Evolutionary conservation across 2,797 vertebrate species (phyloP), one percentile per base, ranked within the genome.

Genomic region (Schizothorax lantsangensis): DNA sequence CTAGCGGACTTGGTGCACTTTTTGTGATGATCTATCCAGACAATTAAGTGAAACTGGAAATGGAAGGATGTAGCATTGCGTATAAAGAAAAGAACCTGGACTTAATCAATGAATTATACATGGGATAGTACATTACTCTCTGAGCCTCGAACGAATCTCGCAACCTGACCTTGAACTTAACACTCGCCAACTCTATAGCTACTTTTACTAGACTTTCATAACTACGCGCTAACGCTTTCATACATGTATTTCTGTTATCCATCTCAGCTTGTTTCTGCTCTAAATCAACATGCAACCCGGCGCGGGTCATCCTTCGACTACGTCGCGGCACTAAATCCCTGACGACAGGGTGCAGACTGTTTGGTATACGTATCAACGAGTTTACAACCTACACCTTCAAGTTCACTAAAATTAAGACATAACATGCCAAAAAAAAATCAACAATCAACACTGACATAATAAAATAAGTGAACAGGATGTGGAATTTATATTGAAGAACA

Each of bases 381-480:
- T 57, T 82, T 81, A 84, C 83, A 85, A 86, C 84, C 86, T 86
- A 88, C 84, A 88, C 84, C 78, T 91, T 91, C 88, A 91, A 91
- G 87, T 88, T 86, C 83, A 86, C 85, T 84, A 90, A 85, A 87
- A 89, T 87, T 80, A 90, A 88, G 80, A 89, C 91, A 92, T 83
- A 40, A 90, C 85, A 93, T 92, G 92, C 75, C 94, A 91, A 93
- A 89, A 93, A 92, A 90, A 92, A 90, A 91, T 94, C 92, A 91
- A 93, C 92, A 93, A 94, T 95, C 89, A 90, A 95, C 95, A 95
- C 92, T 93, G 86, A 93, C 80, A 87, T 84, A 26, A 52, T 33
- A 84, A 90, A 84, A 84, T 78, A 88, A 66, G 12, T 77, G 84
- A 90, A 84, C 80, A 88, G 77, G 54, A 85, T 85, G 87, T 89